Evolutionary conservation across 2,797 vertebrate genomes (phyloP).

Genomic region (Myotis daubentonii): DNA sequence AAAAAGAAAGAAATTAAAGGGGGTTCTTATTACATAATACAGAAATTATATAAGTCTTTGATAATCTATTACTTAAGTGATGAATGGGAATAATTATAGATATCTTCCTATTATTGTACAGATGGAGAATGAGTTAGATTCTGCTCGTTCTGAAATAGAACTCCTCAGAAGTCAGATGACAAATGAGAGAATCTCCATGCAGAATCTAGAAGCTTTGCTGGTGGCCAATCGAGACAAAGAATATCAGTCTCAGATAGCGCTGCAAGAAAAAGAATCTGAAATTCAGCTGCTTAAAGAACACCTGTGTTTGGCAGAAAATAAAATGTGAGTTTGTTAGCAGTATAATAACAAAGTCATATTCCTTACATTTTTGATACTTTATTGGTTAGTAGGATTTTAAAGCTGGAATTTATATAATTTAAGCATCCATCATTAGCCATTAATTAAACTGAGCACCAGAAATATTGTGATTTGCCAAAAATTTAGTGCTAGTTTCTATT

Average conservation of each 20-base stretch:
- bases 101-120: slow-evolving; percentile 74
- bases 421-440: not conserved
- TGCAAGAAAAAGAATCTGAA: slow-evolving; percentile 87
- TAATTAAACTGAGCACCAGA: slow-evolving; percentile 16
- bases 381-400: slow-evolving; percentile 27
- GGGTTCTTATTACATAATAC: not conserved
- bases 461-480: slow-evolving; percentile 25
- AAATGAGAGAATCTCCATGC: slow-evolving; percentile 86
- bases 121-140: slow-evolving; percentile 86
- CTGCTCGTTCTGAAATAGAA: slow-evolving; percentile 85
- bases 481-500: slow-evolving; percentile 40
- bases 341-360: not conserved
- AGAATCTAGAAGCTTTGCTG: slow-evolving; percentile 87
- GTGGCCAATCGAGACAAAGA: slow-evolving; percentile 85
- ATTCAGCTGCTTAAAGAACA: slow-evolving; percentile 88
- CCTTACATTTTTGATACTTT: not conserved
- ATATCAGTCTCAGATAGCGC: slow-evolving; percentile 83
- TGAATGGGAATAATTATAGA: slow-evolving; percentile 24
- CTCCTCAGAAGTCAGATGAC: slow-evolving; percentile 87
- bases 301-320: slow-evolving; percentile 86
- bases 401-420: slow-evolving; percentile 9
- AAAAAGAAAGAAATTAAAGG: slow-evolving; percentile 16
- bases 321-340: slow-evolving; percentile 83
- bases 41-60: not conserved
- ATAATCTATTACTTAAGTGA: not conserved